A percentile compares a stretch with the other conserved stretches of the same genome.
Evolutionary conservation across 2,113 vertebrate species (phyloP).

Genomic region (Lipotes vexillifer): DNA sequence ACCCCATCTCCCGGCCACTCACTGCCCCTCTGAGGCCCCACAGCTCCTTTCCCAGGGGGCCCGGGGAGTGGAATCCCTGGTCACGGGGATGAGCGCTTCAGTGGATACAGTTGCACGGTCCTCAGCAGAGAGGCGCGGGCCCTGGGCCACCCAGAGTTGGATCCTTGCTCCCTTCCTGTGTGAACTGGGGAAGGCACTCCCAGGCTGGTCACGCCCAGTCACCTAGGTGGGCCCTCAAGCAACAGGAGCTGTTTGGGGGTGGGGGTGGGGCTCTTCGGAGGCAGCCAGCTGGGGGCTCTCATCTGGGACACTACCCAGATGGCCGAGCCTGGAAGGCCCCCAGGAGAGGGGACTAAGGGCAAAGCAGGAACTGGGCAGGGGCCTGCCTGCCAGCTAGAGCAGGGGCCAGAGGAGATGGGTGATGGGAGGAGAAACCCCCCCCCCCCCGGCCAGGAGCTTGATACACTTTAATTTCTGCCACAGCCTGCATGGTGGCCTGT

Average conservation of each 20-base stretch:
- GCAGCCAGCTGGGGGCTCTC: background rate
- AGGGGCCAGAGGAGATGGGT: background rate
- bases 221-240: background rate
- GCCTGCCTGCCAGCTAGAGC: background rate
- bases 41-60: background rate
- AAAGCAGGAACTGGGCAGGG: background rate
- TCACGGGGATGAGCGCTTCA: background rate
- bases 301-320: background rate
- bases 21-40: background rate
- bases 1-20: background rate
- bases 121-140: background rate
- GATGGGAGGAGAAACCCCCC: background rate
- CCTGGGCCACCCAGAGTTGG: background rate
- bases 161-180: background rate
- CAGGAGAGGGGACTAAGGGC: background rate
- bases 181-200: background rate
- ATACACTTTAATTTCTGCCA: no score
- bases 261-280: background rate
- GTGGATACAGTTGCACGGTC: background rate
- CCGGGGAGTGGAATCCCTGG: background rate
- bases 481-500: background rate
- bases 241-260: no score
- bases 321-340: background rate
- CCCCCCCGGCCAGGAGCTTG: rapidly evolving
- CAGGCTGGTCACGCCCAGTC: background rate